Evolutionary conservation across 2,888 invertebrate species (phyloP), one percentile per base, ranked within the genome.

Genomic region (Sialis lutaria): DNA sequence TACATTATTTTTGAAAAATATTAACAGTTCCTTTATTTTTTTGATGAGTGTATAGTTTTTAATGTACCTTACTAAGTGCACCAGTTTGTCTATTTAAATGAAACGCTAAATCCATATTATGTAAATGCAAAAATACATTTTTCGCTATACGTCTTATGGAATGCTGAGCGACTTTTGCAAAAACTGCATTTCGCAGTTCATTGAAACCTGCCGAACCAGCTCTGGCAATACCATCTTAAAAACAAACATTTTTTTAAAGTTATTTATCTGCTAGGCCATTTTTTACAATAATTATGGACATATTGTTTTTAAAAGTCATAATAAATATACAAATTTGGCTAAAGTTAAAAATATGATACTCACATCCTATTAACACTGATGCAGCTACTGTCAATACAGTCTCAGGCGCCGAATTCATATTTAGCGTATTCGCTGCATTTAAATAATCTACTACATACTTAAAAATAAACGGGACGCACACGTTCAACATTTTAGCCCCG

Each of bases 131-230:
- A 65, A 99, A 99, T 33, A 98, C 95, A 64, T 92, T 92, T 62
- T 80, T 83, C 1, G 97, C 93, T 50, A 99, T 85, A 64, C 79
- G 79, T 44, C 97, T 72, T 54, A 99, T 95, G 12, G 97, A 97
- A 66, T 90, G 86, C 61, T 98, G 97, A 0, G 98, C 95, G 6
- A 99, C 98, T 62, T 80, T 84, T 2, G 95, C 95, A 69, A 98
- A 98, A 42, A 98, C 92, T 1, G 97, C 97, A 70, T 97, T 98
- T 34, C 97, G 70, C 12, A 98, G 65, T 69, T 99, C 98, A 67
- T 95, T 97, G 65, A 97, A 91, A 22, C 85, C 86, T 0, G 92
- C 82, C 2, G 96, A 82, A 43, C 90, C 82, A 3, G 84, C 84
- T 53, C 97, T 75, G 1, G 96, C 95, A 50, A 90, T 67, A 49